A percentile compares a stretch with the other conserved stretches of the same genome.
Conservation (phyloP, 2,888 invertebrate species). For the Metacarcinus magister region DNA sequence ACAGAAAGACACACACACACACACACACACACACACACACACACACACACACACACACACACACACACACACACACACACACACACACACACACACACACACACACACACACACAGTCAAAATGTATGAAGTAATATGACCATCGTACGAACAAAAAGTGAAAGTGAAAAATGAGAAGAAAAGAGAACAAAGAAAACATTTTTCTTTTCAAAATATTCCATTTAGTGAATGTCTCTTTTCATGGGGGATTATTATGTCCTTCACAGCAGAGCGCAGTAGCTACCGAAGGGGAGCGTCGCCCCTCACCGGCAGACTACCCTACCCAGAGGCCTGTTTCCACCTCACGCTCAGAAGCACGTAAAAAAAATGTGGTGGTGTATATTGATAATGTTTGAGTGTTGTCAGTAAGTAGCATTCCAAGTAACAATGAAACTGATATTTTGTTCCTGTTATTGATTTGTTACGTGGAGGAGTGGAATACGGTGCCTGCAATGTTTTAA, state of each 20-base stretch:
- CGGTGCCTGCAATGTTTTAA: too few species aligned
- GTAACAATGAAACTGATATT: too few species aligned
- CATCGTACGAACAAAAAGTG: background rate
- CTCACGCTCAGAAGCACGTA: background rate
- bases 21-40: background rate
- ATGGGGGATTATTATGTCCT: background rate
- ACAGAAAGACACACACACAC: background rate
- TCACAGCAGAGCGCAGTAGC: background rate
- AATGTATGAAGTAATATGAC: background rate
- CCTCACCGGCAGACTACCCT: background rate
- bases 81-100: background rate
- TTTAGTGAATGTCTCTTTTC: slow-evolving; percentile 35
- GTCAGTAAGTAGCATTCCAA: too few species aligned
- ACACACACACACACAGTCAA: background rate
- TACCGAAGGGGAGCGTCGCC: background rate
- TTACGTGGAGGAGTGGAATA: too few species aligned
- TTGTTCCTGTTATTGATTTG: too few species aligned
- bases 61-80: background rate
- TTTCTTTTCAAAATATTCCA: background rate
- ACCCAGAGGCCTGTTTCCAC: background rate
- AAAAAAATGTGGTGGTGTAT: background rate
- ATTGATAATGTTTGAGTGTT: too few species aligned
- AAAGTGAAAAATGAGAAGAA: background rate
- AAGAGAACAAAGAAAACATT: slow-evolving; percentile 20
- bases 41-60: background rate